Conservation (phyloP, 2,888 invertebrate species). For the Hedychridium roseum region DNA sequence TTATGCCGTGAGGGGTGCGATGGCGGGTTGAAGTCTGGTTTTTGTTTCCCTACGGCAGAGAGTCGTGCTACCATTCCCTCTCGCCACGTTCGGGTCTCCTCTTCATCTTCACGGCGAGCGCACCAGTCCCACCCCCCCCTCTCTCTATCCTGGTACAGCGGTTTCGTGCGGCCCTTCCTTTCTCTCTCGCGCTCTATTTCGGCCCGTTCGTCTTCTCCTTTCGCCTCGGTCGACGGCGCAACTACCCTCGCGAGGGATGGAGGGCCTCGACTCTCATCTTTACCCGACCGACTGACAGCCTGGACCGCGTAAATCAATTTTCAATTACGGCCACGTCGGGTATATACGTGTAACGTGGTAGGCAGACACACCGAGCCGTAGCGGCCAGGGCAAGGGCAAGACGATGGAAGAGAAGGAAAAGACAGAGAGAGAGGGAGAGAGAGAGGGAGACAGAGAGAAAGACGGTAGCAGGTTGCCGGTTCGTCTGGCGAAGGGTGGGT, state of each 20-base stretch:
- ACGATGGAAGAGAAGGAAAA: too few species aligned
- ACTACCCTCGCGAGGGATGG: constrained; percentile 29
- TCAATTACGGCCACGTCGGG: constrained; percentile 65
- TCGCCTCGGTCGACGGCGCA: constrained; percentile 12
- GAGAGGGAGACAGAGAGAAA: constrained; percentile 17
- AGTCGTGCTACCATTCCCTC: constrained; percentile 18
- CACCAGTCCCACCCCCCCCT: too few species aligned
- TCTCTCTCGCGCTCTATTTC: constrained; percentile 15
- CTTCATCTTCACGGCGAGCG: too few species aligned
- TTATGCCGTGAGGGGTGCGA: constrained; percentile 58
- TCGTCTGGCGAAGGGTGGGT: constrained; percentile 25
- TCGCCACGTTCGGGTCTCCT: too few species aligned
- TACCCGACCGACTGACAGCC: constrained; percentile 59
- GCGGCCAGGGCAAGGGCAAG: too few species aligned
- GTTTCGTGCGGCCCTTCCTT: constrained; percentile 14
- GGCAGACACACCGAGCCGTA: constrained; percentile 31
- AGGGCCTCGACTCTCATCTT: constrained; percentile 51
- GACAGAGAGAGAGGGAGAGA: constrained; percentile 23
- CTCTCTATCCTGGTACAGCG: background rate
- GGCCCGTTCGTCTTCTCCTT: constrained; percentile 10
- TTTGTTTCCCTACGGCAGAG: constrained; percentile 59
- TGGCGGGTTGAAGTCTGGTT: constrained; percentile 60
- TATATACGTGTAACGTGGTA: constrained; percentile 40
- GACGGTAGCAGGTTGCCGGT: constrained; percentile 20
- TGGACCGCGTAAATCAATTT: constrained; percentile 66